Conservation (phyloP, 2,888 invertebrate species). For the Drosophila parthenogenetica region DNA sequence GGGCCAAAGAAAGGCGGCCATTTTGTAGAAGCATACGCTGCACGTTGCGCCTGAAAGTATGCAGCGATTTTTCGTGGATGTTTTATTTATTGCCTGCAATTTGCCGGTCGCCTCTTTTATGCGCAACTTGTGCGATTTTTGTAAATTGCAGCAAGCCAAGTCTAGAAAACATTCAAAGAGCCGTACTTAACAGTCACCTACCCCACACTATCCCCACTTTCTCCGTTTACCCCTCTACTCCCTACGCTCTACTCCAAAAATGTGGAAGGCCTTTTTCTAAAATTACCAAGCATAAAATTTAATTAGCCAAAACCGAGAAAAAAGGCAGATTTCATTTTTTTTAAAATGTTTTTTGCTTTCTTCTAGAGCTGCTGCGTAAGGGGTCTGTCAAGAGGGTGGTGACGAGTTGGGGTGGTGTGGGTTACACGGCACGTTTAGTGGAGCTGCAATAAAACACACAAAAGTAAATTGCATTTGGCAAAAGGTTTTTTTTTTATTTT, state of each 20-base stretch:
- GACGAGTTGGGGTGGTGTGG: neutral
- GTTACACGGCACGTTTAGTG: slow-evolving; percentile 10
- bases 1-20: slow-evolving; percentile 41
- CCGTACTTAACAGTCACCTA: slow-evolving; percentile 38
- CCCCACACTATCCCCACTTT: neutral
- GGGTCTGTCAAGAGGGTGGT: neutral
- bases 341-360: slow-evolving; percentile 41
- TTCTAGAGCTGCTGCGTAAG: slow-evolving; percentile 30
- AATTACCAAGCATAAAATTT: slow-evolving; percentile 81
- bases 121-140: slow-evolving; percentile 64
- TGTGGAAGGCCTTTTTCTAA: slow-evolving; percentile 72
- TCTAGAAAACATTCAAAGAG: slow-evolving; percentile 23
- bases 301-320: slow-evolving; percentile 78
- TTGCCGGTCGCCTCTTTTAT: slow-evolving; percentile 65
- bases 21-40: slow-evolving; percentile 40
- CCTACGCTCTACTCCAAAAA: slow-evolving; percentile 20
- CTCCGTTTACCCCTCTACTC: neutral
- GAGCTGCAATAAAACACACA: slow-evolving; percentile 57
- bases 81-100: slow-evolving; percentile 75
- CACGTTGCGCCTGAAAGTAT: slow-evolving; percentile 57
- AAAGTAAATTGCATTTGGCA: slow-evolving; percentile 75
- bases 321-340: slow-evolving; percentile 41
- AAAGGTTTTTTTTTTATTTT: slow-evolving; percentile 23
- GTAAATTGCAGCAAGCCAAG: slow-evolving; percentile 46
- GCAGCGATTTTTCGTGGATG: slow-evolving; percentile 74